A percentile compares a stretch with the other conserved stretches of the same genome.
Evolutionary conservation across 2,797 vertebrate genomes (phyloP).

Genomic region (Paratrypauchen microcephalus): DNA sequence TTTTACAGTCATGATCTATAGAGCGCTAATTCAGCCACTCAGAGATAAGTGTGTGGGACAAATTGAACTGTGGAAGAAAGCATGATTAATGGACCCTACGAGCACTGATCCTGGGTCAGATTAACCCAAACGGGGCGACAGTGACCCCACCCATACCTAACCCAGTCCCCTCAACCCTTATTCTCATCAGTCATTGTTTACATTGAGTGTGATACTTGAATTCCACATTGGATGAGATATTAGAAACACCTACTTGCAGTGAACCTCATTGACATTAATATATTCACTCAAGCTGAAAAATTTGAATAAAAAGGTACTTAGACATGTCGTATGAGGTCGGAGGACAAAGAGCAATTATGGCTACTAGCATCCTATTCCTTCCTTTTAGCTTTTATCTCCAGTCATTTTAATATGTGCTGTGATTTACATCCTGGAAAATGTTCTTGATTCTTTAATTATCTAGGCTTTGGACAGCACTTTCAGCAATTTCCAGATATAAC

Average conservation of each 20-base stretch:
- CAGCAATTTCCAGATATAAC: not conserved
- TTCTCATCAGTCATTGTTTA: slow-evolving; percentile 80
- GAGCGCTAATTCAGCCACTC: slow-evolving; percentile 63
- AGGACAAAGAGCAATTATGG: not conserved
- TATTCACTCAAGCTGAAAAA: not conserved
- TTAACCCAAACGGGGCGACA: slow-evolving; percentile 40
- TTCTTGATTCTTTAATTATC: not conserved
- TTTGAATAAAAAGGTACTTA: slow-evolving; percentile 2
- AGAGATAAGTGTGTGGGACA: slow-evolving; percentile 67
- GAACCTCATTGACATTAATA: slow-evolving; percentile 34
- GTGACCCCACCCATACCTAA: slow-evolving; percentile 5
- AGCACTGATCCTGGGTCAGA: slow-evolving; percentile 54
- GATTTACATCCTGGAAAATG: not conserved
- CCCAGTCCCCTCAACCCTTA: slow-evolving; percentile 1
- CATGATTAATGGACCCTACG: slow-evolving; percentile 61
- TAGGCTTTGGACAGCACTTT: not conserved
- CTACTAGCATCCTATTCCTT: not conserved
- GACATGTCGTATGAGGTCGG: not conserved
- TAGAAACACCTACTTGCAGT: slow-evolving; percentile 51
- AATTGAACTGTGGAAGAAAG: slow-evolving; percentile 61
- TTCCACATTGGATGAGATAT: slow-evolving; percentile 53
- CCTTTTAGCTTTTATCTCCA: not conserved
- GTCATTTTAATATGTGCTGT: not conserved
- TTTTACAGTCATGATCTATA: slow-evolving; percentile 62
- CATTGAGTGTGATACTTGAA: slow-evolving; percentile 85